These are phyloP conservation scores for Ophiothrix spiculata DNA, from an alignment of 35 echinoderm and acorn worm genomes.

Conservation along the genomic window DNA sequence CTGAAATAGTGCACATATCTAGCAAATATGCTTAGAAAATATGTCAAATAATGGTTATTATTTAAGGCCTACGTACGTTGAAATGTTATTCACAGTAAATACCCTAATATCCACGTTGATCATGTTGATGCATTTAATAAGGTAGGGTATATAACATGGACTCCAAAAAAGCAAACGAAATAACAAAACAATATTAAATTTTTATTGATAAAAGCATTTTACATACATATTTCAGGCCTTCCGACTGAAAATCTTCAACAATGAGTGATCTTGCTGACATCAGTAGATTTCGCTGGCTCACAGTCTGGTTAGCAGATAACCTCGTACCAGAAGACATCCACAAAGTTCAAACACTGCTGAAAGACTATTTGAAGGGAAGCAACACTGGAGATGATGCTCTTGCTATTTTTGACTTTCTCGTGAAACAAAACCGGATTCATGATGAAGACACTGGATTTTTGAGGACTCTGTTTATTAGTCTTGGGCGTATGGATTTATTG, in stretches of 20 bases:
- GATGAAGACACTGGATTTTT: background rate
- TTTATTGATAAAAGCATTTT: too few species aligned
- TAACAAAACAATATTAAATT: too few species aligned
- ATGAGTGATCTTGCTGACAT: background rate
- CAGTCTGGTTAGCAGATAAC: background rate
- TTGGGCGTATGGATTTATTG: background rate
- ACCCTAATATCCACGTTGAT: too few species aligned
- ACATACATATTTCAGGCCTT: too few species aligned
- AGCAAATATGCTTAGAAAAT: too few species aligned
- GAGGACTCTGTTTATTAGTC: background rate
- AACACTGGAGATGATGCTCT: background rate
- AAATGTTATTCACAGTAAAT: too few species aligned
- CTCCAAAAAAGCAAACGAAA: too few species aligned
- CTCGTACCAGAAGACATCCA: background rate
- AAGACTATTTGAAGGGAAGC: background rate
- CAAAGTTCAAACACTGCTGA: slow-evolving; percentile 1
- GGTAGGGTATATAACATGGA: too few species aligned
- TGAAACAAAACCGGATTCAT: background rate
- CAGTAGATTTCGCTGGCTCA: background rate
- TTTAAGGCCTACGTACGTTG: too few species aligned
- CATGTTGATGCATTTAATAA: too few species aligned
- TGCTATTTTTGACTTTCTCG: background rate
- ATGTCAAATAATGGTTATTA: too few species aligned
- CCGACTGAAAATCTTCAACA: background rate
- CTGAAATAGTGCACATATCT: too few species aligned